Evolutionary conservation across 2,888 invertebrate species (phyloP), one percentile per base, ranked within the genome.

Genomic region (Lacanobia wlatinum): DNA sequence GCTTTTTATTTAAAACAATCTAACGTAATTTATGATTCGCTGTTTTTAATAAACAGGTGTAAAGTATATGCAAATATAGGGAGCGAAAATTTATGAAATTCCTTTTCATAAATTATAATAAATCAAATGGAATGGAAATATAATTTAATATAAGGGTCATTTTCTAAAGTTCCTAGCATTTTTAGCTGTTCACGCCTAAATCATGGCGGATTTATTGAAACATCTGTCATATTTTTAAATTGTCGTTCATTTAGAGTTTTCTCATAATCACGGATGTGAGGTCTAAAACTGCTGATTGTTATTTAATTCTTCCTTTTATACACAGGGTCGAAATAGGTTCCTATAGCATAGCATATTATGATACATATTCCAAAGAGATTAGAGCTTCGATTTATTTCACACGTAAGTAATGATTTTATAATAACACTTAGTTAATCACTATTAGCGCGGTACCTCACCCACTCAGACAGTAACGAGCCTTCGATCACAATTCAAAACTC

Each of bases 41-140:
- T 73, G 60, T 85, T 79, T 80, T 76, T 83, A 77, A 80, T 73
- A 71, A 80, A 83, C 73, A 76, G 50, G 48, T 66, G 58, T 72
- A 72, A 76, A 68, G 60, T 65, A 68, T 82, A 76, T 83, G 83
- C 83, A 76, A 85, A 85, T 83, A 76, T 65, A 83, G 72, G 56
- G 67, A 80, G 62, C 38, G 58, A 72, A 61, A 81, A 63, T 66
- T 69, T 72, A 74, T 69, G 66, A 70, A 71, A 79, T 67, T 60
- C 52, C 43, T 50, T 77, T 75, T 63, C 78, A 81, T 70, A 67
- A 82, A 67, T 63, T 62, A 59, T 53, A 59, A 83, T 80, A 70
- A 70, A 80, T 84, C 67, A 62, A 70, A 84, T 70, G 64, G 28
- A 83, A 83, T 55, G 70, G 56, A 70, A 83, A 67, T 81, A 63